A percentile compares a stretch with the other conserved stretches of the same genome.
Conservation (phyloP, 1,140 invertebrate genomes). For the Streblospio benedicti region DNA sequence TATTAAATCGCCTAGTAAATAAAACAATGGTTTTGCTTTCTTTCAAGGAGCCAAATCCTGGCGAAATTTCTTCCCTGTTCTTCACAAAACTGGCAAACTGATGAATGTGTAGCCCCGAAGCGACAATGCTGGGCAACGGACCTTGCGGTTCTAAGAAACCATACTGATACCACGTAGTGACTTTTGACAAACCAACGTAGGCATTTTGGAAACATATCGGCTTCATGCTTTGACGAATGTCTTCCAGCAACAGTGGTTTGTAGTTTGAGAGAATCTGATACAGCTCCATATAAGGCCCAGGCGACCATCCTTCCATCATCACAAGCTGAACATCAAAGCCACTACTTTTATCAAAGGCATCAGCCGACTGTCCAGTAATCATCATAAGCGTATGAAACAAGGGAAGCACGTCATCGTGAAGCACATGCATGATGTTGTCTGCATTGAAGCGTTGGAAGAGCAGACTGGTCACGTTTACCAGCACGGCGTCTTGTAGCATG, state of each 20-base stretch:
- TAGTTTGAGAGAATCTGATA: slow-evolving; percentile 29
- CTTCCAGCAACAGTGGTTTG: slow-evolving; percentile 20
- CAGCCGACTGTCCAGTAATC: neutral
- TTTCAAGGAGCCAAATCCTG: too few relatives aligned
- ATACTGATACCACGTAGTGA: slow-evolving; percentile 51
- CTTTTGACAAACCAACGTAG: slow-evolving; percentile 43
- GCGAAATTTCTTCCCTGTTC: slow-evolving; percentile 22
- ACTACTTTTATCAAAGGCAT: neutral
- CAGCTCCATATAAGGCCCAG: slow-evolving; percentile 25
- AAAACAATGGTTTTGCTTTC: slow-evolving; percentile 27
- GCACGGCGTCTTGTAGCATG: slow-evolving; percentile 10
- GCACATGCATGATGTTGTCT: slow-evolving; percentile 54
- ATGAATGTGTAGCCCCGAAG: slow-evolving; percentile 21
- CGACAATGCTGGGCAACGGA: slow-evolving; percentile 28
- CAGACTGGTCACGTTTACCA: slow-evolving; percentile 23
- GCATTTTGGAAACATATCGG: slow-evolving; percentile 46
- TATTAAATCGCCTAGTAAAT: slow-evolving; percentile 44
- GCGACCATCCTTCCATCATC: slow-evolving; percentile 26
- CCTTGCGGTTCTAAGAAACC: slow-evolving; percentile 49
- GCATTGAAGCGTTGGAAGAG: slow-evolving; percentile 49
- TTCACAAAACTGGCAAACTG: slow-evolving; percentile 13
- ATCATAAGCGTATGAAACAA: slow-evolving; percentile 41
- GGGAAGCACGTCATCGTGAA: slow-evolving; percentile 55
- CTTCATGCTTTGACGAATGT: slow-evolving; percentile 7
- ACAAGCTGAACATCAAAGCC: slow-evolving; percentile 29